Percentiles rank a stretch among this genome's conserved stretches.
These are phyloP conservation scores for Idaea straminata DNA, from an alignment of 2,888 invertebrate species.

Conservation along the genomic window DNA sequence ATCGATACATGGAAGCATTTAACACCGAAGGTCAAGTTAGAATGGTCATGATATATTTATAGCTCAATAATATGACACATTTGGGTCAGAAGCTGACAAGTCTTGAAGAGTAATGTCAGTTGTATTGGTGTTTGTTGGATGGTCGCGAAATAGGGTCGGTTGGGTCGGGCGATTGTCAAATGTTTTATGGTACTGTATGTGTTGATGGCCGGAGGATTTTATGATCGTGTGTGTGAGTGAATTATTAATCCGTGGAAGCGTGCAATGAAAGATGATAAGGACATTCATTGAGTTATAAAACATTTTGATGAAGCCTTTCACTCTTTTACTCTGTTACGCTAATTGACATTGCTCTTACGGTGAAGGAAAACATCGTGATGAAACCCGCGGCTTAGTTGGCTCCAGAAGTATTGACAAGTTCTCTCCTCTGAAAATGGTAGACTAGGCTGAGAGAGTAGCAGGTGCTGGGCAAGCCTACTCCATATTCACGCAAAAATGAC, in stretches of 20 bases:
- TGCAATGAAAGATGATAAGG: not conserved
- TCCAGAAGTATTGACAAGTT: too few relatives aligned
- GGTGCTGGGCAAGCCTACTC: too few relatives aligned
- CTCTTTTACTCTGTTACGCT: too few relatives aligned
- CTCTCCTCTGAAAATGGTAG: too few relatives aligned
- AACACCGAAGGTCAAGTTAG: slow-evolving; percentile 21
- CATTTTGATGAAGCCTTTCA: too few relatives aligned
- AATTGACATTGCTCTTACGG: too few relatives aligned
- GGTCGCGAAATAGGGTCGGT: slow-evolving; percentile 12
- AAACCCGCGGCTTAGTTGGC: too few relatives aligned
- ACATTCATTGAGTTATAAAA: not conserved
- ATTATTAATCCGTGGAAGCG: not conserved
- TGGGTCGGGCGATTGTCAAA: slow-evolving; percentile 24
- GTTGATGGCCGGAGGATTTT: not conserved
- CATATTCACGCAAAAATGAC: too few relatives aligned
- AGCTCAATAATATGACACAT: slow-evolving; percentile 60
- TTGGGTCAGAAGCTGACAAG: slow-evolving; percentile 49
- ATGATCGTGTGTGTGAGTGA: not conserved
- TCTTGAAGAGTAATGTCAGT: slow-evolving; percentile 39
- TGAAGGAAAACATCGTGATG: too few relatives aligned
- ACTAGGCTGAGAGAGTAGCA: too few relatives aligned
- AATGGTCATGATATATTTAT: slow-evolving; percentile 55
- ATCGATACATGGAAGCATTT: slow-evolving; percentile 14
- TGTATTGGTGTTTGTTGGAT: slow-evolving; percentile 38
- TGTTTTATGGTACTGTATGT: slow-evolving; percentile 23